Conservation (phyloP, 1,140 invertebrate species). For the Globodera rostochiensis region DNA sequence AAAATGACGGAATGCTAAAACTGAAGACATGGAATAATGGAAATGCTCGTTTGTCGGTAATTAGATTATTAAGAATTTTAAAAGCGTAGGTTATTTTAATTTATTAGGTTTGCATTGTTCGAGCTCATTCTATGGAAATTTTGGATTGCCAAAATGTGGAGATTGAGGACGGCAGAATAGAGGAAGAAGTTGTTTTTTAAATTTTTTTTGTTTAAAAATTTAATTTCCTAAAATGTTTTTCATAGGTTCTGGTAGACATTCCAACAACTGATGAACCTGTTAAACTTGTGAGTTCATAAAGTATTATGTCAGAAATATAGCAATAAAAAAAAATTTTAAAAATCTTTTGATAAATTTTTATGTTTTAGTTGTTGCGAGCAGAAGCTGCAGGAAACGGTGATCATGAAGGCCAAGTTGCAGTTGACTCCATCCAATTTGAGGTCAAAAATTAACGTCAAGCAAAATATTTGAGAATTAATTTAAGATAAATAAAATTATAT, state of each 20-base stretch:
- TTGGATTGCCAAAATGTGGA: slow-evolving; percentile 52
- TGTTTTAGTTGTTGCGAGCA: slow-evolving; percentile 39
- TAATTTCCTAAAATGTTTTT: not conserved
- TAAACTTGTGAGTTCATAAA: slow-evolving; percentile 31
- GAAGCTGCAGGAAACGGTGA: slow-evolving; percentile 39
- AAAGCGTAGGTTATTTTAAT: not conserved
- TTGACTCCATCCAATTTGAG: slow-evolving; percentile 51
- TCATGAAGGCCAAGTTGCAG: slow-evolving; percentile 44
- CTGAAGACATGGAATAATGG: slow-evolving; percentile 56
- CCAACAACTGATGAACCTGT: slow-evolving; percentile 56
- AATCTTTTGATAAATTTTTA: not conserved
- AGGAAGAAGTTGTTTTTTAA: slow-evolving; percentile 16
- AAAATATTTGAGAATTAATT: not conserved
- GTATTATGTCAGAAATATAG: no score
- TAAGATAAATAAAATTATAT: no score
- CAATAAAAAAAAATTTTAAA: no score
- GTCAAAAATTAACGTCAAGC: slow-evolving; percentile 24
- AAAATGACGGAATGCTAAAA: slow-evolving; percentile 32
- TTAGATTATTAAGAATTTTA: not conserved
- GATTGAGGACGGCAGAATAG: slow-evolving; percentile 11
- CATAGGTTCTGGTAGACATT: slow-evolving; percentile 49
- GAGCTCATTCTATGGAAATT: slow-evolving; percentile 46
- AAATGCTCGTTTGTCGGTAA: slow-evolving; percentile 12
- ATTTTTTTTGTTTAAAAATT: not conserved
- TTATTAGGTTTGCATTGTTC: slow-evolving; percentile 48